Base-by-base conservation (phyloP, 1,140 invertebrate species). In the Brachionus rotundiformis region DNA sequence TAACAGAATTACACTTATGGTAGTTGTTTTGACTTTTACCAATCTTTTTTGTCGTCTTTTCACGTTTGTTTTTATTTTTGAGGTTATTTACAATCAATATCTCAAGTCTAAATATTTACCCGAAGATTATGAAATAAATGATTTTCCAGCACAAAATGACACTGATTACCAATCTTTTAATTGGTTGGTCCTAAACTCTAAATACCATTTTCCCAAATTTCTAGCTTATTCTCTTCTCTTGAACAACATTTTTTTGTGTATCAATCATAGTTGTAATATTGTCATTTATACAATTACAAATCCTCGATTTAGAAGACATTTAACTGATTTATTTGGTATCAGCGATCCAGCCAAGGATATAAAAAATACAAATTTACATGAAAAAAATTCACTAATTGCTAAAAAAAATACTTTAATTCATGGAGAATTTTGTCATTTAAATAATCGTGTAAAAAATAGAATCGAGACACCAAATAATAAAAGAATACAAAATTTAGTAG, bases 21-120 rank as follows among this genome's bases (percentile, higher is more conserved):
- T 79, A 27, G 76, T 79, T 7, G 76, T 79, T 7, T 16, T 79
- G 2, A 59, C 47, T 1, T 79, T 79, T 25, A 79, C 44, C 23
- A 79, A 79, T 79, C 33, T 79, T n/a, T 59, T 79, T 25, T 79
- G 76, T 41, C 44, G 76, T 29, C 31, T 79, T 39, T 79, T 79
- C 36, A 79, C 76, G 8, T 79, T 79, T 79, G 76, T 79, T 7
- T 79, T 79, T n/a, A 79, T 79, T 59, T 79, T 79, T 33, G 76
- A 79, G 31, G 27, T 79, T 3, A 79, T 79, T 31, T 79, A 79
- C 36, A 79, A 79, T 41, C 44, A 79, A 41, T 79, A 63, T 33
- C n/a, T 79, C 0, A 63, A 79, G 19, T 39, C 44, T 8, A 59
- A 33, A 23, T 33, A 79, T 63, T 36, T 63, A 16, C 25, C n/a